Conservation (phyloP, 2,888 invertebrate genomes). For the Epistrophella euchroma region DNA sequence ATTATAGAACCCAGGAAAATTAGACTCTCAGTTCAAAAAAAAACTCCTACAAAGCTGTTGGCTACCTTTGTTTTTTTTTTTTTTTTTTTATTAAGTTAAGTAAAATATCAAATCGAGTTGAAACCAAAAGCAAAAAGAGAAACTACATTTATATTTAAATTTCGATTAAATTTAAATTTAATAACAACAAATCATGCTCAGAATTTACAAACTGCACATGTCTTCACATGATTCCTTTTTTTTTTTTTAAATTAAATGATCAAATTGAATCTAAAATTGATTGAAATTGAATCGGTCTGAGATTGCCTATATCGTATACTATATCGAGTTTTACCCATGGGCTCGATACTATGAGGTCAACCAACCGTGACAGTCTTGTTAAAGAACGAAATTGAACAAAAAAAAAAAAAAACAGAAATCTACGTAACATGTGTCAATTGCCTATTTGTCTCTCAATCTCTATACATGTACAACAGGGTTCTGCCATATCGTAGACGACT, state of each 20-base stretch:
- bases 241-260: conserved; percentile 53
- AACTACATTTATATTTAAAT: neutral
- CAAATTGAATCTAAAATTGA: conserved; percentile 70
- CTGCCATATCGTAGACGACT: conserved; percentile 41
- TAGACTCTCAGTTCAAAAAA: no score
- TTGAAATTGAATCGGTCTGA: conserved; percentile 63
- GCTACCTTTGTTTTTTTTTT: no score
- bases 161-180: conserved; percentile 1
- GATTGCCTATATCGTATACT: conserved; percentile 31
- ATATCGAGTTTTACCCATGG: conserved; percentile 60
- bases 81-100: no score
- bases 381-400: conserved; percentile 26
- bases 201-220: conserved; percentile 8
- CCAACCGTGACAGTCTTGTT: conserved; percentile 65
- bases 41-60: no score
- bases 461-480: neutral
- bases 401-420: conserved; percentile 28
- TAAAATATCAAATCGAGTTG: no score
- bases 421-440: conserved; percentile 75
- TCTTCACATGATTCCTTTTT: neutral
- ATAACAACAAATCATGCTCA: conserved; percentile 2
- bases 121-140: no score
- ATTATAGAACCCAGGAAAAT: no score
- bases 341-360: conserved; percentile 71
- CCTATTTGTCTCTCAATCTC: conserved; percentile 54